Percentiles rank a stretch among this genome's conserved stretches.
Evolutionary conservation across 2,888 invertebrate genomes (phyloP).

Genomic region (Mimas tiliae): DNA sequence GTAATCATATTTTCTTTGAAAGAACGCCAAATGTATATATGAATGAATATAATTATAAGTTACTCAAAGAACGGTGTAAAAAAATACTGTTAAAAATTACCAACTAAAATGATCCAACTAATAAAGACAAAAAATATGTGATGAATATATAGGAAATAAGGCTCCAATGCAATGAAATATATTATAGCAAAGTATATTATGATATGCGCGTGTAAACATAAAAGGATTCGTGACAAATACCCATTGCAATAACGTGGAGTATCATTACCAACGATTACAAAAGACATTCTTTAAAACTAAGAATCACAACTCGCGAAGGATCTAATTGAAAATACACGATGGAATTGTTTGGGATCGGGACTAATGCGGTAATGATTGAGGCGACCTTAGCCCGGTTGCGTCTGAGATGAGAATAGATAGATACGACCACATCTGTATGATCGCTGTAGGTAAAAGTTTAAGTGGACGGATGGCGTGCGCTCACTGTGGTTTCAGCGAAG

Average conservation of each 20-base stretch:
- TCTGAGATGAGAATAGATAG: constrained; percentile 19
- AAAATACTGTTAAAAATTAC: background rate
- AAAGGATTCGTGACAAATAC: constrained; percentile 18
- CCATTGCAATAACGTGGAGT: background rate
- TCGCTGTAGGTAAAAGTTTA: constrained; percentile 27
- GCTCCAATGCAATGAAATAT: background rate
- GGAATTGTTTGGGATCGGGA: constrained; percentile 67
- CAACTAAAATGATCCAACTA: background rate
- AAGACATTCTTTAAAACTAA: constrained; percentile 39
- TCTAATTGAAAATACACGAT: constrained; percentile 71
- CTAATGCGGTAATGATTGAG: constrained; percentile 59
- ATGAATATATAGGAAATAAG: background rate
- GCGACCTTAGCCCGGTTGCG: constrained; percentile 69
- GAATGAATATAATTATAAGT: too few species aligned
- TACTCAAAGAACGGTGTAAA: background rate
- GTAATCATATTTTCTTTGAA: background rate
- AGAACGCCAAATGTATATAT: background rate
- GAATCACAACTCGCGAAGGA: constrained; percentile 44
- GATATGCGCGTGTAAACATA: constrained; percentile 3
- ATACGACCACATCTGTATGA: constrained; percentile 15
- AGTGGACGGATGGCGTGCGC: constrained; percentile 12
- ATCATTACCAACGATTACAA: constrained; percentile 13
- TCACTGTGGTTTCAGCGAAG: constrained; percentile 26
- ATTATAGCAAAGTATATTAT: background rate
- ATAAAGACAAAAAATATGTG: background rate